phyloP scores from a whole-genome alignment of 2,113 vertebrate genomes.

The Etia nguti region DNA sequence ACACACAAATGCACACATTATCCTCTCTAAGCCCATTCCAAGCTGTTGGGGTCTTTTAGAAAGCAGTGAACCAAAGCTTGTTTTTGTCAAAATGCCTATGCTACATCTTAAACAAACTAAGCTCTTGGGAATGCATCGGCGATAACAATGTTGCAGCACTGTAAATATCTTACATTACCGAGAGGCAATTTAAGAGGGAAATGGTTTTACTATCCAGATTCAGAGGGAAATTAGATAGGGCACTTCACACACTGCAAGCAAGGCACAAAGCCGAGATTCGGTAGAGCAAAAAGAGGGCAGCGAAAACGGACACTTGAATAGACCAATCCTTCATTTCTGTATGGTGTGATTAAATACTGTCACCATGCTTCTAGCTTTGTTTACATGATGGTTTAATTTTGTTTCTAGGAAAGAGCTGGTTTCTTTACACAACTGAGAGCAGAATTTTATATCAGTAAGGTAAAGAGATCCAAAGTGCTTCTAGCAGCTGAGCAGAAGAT shows the following conservation, averaged over 20 bases:
- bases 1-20: conserved; percentile 17
- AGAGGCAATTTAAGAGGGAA: conserved; percentile 39
- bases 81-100: conserved; percentile 42
- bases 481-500: background rate
- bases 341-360: background rate
- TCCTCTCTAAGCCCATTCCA: conserved; percentile 22
- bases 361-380: background rate
- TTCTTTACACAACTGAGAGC: background rate
- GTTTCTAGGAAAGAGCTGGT: background rate
- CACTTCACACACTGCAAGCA: conserved; percentile 42
- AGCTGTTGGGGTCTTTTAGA: conserved; percentile 31
- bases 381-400: background rate
- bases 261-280: conserved; percentile 11
- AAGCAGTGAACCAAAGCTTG: conserved; percentile 44
- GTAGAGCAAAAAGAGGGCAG: background rate
- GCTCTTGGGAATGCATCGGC: conserved; percentile 27
- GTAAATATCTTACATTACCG: conserved; percentile 44
- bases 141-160: conserved; percentile 39
- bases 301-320: background rate
- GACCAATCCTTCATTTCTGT: background rate
- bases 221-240: conserved; percentile 22
- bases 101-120: conserved; percentile 54
- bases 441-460: background rate
- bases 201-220: conserved; percentile 32
- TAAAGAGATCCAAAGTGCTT: background rate